Evolutionary conservation across 2,113 vertebrate genomes (phyloP), one percentile per base, ranked within the genome.

Genomic region (Falcunculus frontatus): DNA sequence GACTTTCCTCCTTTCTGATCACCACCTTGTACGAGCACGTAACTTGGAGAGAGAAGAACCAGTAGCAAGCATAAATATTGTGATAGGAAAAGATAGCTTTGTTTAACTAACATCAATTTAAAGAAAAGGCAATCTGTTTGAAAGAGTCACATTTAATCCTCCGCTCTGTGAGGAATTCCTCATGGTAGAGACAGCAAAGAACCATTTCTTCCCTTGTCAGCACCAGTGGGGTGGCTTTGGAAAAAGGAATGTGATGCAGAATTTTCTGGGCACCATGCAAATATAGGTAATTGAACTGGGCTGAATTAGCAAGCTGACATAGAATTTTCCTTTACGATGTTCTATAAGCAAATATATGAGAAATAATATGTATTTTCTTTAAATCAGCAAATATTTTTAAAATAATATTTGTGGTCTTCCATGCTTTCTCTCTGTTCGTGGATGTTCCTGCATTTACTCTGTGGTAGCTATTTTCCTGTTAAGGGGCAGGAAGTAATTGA

Each of bases 61-160:
- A 88, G 78, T 74, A 96, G 89, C 94, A 97, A 95, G 97, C 88
- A 94, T 68, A 92, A 97, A 97, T 97, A 97, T 97, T 96, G 96
- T 94, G 76, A 89, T 96, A 89, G 91, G 86, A 97, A 96, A 95
- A 14, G 87, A 95, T 92, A 96, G 82, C 73, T 97, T 92, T 96
- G 95, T 97, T 97, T 97, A 91, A 84, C 75, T 95, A 89, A 82
- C 88, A 94, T 92, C 76, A 82, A 62, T 93, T 90, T 93, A 76
- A 92, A 89, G 96, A 94, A 95, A 96, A 92, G 81, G 55, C 90
- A 94, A 93, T 93, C 88, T 94, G 90, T 96, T 96, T 89, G 65
- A 91, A 96, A 64, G 62, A 92, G 62, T 62, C 86, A 53, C 83
- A 91, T 91, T 94, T 93, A 96, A 96, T 96, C 80, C 84, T 84